phyloP scores from a whole-genome alignment of 2,797 vertebrate species.

The Aulostomus chinensis region DNA sequence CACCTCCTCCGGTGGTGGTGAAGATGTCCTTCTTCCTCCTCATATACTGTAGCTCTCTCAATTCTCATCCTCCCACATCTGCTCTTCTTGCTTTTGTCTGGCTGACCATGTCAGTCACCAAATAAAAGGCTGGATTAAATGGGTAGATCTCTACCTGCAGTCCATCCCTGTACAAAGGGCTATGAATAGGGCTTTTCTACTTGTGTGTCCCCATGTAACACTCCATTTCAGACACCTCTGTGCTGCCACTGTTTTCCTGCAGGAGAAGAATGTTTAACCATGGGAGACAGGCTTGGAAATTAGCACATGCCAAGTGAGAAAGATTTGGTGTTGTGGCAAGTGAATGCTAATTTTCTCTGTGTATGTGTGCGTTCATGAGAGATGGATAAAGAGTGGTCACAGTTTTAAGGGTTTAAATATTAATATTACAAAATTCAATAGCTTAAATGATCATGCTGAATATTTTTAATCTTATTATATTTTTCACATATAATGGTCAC shows the following conservation, averaged over 20 bases:
- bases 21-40: slow-evolving; percentile 12
- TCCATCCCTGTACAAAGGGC: slow-evolving; percentile 11
- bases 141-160: slow-evolving; percentile 25
- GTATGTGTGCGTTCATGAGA: no score
- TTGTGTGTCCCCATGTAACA: slow-evolving; percentile 3
- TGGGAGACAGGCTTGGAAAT: no score
- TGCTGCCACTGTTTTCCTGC: neutral
- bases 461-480: no score
- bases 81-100: slow-evolving; percentile 44
- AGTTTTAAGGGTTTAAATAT: no score
- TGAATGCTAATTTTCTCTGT: no score
- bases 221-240: slow-evolving; percentile 12
- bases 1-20: slow-evolving; percentile 11
- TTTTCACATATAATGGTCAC: no score
- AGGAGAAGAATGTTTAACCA: slow-evolving; percentile 16
- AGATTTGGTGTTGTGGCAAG: no score
- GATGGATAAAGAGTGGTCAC: no score
- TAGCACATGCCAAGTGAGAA: no score
- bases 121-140: slow-evolving; percentile 57
- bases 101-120: slow-evolving; percentile 49
- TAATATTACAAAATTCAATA: no score
- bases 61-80: slow-evolving; percentile 20
- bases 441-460: no score
- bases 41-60: slow-evolving; percentile 9
- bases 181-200: slow-evolving; percentile 24